A percentile compares a stretch with the other conserved stretches of the same genome.
These are phyloP conservation scores for Neoascia interrupta DNA, from an alignment of 2,888 invertebrate genomes.

Conservation along the genomic window DNA sequence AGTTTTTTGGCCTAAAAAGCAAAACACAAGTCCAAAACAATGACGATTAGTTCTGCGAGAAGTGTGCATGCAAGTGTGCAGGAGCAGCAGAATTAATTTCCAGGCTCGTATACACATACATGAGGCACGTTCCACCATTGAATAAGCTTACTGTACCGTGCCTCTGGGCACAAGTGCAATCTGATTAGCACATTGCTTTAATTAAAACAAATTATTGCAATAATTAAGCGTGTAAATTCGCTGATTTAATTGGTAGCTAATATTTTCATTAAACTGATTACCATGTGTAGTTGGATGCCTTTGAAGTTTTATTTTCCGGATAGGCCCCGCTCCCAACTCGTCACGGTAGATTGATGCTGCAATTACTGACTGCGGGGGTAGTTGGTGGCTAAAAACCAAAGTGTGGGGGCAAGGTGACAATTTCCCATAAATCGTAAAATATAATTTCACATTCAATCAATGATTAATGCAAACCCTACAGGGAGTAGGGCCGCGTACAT, in stretches of 20 bases:
- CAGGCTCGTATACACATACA: constrained; percentile 7
- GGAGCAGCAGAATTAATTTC: not conserved
- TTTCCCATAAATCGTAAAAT: constrained; percentile 33
- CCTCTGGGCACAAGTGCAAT: constrained; percentile 35
- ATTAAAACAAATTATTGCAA: constrained; percentile 61
- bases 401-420: constrained; percentile 2
- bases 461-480: no score
- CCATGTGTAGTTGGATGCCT: constrained; percentile 30
- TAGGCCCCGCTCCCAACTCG: no score
- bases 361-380: constrained; percentile 24
- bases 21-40: constrained; percentile 16
- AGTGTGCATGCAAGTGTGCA: no score
- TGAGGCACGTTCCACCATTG: not conserved
- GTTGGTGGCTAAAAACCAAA: not conserved
- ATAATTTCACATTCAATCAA: constrained; percentile 27
- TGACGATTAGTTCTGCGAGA: constrained; percentile 26
- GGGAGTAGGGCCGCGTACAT: no score
- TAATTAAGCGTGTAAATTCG: constrained; percentile 56
- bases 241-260: constrained; percentile 53
- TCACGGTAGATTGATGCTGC: not conserved
- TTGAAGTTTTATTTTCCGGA: constrained; percentile 47
- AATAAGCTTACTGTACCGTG: constrained; percentile 2
- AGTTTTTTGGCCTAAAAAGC: constrained; percentile 38
- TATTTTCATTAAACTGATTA: constrained; percentile 56
- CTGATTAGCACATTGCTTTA: constrained; percentile 55